phyloP scores from a whole-genome alignment of 23 tunicate species.

The Halocynthia roretzi region DNA sequence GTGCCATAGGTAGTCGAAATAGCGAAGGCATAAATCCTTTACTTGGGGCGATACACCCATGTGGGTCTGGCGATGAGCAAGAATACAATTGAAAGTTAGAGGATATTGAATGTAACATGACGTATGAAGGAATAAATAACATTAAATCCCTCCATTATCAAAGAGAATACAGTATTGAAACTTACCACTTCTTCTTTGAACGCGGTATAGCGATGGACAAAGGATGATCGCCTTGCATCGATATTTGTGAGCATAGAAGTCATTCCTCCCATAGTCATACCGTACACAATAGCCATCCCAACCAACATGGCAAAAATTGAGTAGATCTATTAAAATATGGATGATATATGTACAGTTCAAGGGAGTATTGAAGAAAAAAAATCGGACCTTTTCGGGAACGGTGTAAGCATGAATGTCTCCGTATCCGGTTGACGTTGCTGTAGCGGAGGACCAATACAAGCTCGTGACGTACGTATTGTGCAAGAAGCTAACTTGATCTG shows the following conservation, averaged over 20 bases:
- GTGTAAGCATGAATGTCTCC: slow-evolving; percentile 81
- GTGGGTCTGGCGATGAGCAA: slow-evolving; percentile 24
- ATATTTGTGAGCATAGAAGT: slow-evolving; percentile 84
- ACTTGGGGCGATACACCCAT: slow-evolving; percentile 63
- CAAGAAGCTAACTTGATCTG: slow-evolving; percentile 48
- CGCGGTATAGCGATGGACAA: slow-evolving; percentile 70
- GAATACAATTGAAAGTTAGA: background rate
- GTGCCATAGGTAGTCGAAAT: slow-evolving; percentile 82
- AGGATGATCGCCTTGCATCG: slow-evolving; percentile 71
- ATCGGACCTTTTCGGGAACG: slow-evolving; percentile 46
- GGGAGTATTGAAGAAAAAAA: background rate
- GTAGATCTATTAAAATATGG: background rate
- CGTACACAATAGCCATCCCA: slow-evolving; percentile 75
- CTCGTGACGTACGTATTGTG: slow-evolving; percentile 74
- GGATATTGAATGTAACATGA: no score
- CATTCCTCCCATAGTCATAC: slow-evolving; percentile 88
- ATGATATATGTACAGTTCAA: background rate
- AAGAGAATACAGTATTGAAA: no score
- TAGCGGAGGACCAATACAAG: slow-evolving; percentile 83
- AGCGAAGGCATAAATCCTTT: slow-evolving; percentile 53
- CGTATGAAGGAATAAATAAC: no score
- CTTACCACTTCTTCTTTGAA: slow-evolving; percentile 70
- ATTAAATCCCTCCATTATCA: no score
- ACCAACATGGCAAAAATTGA: slow-evolving; percentile 19
- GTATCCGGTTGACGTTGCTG: slow-evolving; percentile 81